Base-by-base conservation (phyloP, 2,888 invertebrate genomes). In the Plebejus melissa region DNA sequence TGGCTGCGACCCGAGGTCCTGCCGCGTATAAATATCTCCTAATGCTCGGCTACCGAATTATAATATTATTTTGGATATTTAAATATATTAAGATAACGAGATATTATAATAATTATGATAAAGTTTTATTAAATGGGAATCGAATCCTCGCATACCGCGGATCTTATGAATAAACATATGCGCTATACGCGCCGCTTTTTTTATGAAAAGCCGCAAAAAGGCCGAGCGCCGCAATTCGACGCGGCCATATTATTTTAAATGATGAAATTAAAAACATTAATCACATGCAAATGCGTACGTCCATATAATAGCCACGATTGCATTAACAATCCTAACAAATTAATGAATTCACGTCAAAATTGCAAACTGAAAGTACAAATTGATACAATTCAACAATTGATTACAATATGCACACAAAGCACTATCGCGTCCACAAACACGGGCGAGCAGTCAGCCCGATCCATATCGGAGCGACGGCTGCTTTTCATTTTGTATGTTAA, bases 401-500 rank as follows among this genome's bases (percentile, higher is more conserved):
- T 91, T 93, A 90, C 92, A 88, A 91, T 90, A 91, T 93, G 88
- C 90, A 90, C 90, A 91, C 89, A 90, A 84, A 88, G 89, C 87
- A 85, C 86, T 86, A 88, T 87, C 86, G 83, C 82, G 85, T 90
- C 87, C 89, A 88, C 91, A 91, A 91, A 92, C 90, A 91, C 88
- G 86, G 86, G 83, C 88, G 91, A 91, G 91, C 91, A 91, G 90
- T 90, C 91, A 86, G 87, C 83, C 70, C 77, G 91, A 90, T 92
- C 91, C 92, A 93, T 93, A 93, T 90, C 90, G 88, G 72, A 86
- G 82, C 89, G 88, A 86, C 86, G 83, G 88, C 84, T 82, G 91
- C 91, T 90, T 91, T 92, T 92, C 93, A 93, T 93, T 93, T 92
- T 88, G 90, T 88, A 92, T 91, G 93, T 92, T 92, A 93, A 93